A percentile compares a stretch with the other conserved stretches of the same genome.
These are phyloP conservation scores for Pungitius pungitius DNA, from an alignment of 2,113 vertebrate species.

Conservation along the genomic window DNA sequence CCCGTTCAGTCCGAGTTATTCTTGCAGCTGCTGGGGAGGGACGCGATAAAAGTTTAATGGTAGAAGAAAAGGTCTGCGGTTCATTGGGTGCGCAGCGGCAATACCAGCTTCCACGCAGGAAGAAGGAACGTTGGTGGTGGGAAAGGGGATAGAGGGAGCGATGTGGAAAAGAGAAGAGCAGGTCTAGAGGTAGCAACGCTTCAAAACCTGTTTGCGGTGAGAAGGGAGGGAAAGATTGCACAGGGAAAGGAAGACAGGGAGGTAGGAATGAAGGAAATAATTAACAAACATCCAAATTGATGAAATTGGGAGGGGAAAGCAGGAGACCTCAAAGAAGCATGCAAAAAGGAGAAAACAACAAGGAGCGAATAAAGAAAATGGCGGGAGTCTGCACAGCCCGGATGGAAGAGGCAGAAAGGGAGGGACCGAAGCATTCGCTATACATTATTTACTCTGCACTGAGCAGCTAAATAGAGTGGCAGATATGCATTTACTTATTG, in stretches of 20 bases:
- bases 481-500: constrained; percentile 72
- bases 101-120: constrained; percentile 54
- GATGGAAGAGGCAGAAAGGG: constrained; percentile 25
- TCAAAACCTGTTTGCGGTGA: constrained; percentile 17
- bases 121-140: constrained; percentile 34
- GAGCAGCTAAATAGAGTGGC: constrained; percentile 66
- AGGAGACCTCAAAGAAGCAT: neutral
- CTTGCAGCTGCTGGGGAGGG: constrained; percentile 78
- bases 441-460: constrained; percentile 67
- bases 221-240: constrained; percentile 16
- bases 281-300: neutral
- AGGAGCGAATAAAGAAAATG: constrained; percentile 25
- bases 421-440: constrained; percentile 44
- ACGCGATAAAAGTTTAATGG: constrained; percentile 82
- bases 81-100: constrained; percentile 68
- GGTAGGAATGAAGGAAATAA: constrained; percentile 1
- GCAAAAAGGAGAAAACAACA: constrained; percentile 13
- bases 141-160: neutral
- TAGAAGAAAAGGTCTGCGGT: constrained; percentile 74
- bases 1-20: constrained; percentile 80
- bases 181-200: constrained; percentile 1
- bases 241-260: neutral
- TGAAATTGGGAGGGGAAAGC: neutral
- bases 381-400: constrained; percentile 19
- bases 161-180: constrained; percentile 7